A percentile compares a stretch with the other conserved stretches of the same genome.
These are phyloP conservation scores for Pachyuromys duprasi DNA, from an alignment of 2,797 vertebrate genomes.

Conservation along the genomic window DNA sequence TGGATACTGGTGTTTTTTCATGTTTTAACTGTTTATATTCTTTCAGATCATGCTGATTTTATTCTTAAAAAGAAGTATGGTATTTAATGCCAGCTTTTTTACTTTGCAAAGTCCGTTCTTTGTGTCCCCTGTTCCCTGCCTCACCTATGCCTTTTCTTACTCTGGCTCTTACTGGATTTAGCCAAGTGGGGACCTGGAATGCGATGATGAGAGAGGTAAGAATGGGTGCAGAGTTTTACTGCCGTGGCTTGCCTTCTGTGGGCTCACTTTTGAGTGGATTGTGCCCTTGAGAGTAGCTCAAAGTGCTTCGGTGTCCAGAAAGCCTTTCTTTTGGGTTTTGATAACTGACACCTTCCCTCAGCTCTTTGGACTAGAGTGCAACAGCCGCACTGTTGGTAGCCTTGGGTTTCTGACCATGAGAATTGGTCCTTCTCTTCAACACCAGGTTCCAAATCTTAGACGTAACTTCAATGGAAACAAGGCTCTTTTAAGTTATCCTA, in stretches of 20 bases:
- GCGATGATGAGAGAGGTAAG: not conserved
- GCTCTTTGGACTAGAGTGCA: not conserved
- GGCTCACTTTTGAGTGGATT: not conserved
- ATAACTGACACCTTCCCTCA: not conserved
- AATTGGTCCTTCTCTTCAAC: not conserved
- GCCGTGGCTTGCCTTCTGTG: not conserved
- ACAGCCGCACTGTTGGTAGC: not conserved
- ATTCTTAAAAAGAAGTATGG: slow-evolving; percentile 13
- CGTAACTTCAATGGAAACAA: slow-evolving; percentile 5
- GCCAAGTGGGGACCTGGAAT: not conserved
- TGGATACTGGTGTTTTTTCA: not conserved
- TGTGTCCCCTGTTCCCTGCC: not conserved
- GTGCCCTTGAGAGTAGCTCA: not conserved
- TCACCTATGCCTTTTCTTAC: not conserved
- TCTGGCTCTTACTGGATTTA: not conserved
- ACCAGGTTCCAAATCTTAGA: not conserved
- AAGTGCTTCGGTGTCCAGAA: slow-evolving; percentile 17
- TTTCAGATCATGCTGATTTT: not conserved
- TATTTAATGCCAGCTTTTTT: not conserved
- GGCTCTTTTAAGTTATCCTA: not conserved
- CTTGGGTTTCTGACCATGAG: not conserved
- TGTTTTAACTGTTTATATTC: not conserved
- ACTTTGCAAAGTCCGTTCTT: not conserved
- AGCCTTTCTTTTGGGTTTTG: slow-evolving; percentile 32
- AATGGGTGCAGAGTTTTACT: not conserved